Conservation (phyloP, 2,888 invertebrate species). For the Gastrophysa polygoni region DNA sequence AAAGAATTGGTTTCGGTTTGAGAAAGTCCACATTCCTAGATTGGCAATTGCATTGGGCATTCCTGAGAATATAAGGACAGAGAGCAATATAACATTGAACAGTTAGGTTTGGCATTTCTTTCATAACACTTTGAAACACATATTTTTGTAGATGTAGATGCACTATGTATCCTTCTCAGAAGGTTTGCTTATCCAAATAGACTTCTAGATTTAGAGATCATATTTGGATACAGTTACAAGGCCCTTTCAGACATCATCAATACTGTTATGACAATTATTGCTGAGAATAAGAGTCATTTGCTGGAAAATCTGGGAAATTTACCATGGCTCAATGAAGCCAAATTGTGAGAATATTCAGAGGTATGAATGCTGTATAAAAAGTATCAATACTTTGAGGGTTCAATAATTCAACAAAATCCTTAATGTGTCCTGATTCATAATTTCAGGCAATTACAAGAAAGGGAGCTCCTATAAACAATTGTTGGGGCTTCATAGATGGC, state of each 20-base stretch:
- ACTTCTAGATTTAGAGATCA: background rate
- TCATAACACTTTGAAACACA: too few relatives aligned
- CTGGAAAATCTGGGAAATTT: conserved; percentile 9
- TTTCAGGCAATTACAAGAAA: background rate
- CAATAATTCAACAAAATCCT: background rate
- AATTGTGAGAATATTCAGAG: conserved; percentile 6
- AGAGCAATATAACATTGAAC: too few relatives aligned
- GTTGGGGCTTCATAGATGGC: conserved; percentile 17
- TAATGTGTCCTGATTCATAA: too few relatives aligned
- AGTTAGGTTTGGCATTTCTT: background rate
- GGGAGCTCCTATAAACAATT: conserved; percentile 11
- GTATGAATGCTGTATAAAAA: background rate
- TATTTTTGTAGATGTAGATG: background rate
- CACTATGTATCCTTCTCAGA: background rate
- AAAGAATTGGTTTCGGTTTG: too few relatives aligned
- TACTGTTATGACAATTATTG: background rate
- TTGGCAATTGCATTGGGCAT: too few relatives aligned
- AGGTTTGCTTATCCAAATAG: background rate
- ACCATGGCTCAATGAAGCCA: conserved; percentile 2
- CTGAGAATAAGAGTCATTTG: conserved; percentile 3
- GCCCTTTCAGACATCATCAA: conserved; percentile 7
- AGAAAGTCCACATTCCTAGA: too few relatives aligned
- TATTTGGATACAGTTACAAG: background rate
- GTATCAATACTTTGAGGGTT: background rate
- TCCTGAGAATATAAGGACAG: too few relatives aligned